phyloP scores from a whole-genome alignment of 2,888 invertebrate species.

The Cantharis rustica region DNA sequence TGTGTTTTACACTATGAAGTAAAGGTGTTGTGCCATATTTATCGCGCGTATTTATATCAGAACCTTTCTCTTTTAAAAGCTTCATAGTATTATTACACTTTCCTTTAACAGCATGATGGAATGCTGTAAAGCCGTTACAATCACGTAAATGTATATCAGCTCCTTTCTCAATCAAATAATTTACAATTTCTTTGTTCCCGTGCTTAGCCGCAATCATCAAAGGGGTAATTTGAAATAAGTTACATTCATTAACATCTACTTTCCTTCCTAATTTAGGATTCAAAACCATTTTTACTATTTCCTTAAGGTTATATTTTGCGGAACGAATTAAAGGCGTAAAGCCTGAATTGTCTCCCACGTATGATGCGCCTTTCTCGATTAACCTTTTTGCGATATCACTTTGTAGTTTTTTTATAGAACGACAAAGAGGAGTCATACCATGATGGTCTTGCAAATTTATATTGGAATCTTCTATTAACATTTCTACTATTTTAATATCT shows the following conservation, averaged over 20 bases:
- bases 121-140: constrained; percentile 9
- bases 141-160: constrained; percentile 11
- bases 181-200: constrained; percentile 15
- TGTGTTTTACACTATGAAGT: constrained; percentile 4
- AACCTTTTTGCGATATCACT: constrained; percentile 2
- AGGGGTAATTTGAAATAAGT: constrained; percentile 3
- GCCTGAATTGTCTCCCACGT: background rate
- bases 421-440: constrained; percentile 22
- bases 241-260: background rate
- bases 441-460: constrained; percentile 12
- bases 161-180: constrained; percentile 4
- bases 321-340: constrained; percentile 12
- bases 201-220: constrained; percentile 12
- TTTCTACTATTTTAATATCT: background rate
- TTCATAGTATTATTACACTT: background rate
- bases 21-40: constrained; percentile 12
- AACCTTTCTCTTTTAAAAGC: constrained; percentile 4
- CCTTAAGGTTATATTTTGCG: constrained; percentile 3
- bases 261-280: background rate
- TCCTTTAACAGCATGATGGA: constrained; percentile 13
- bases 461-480: constrained; percentile 5
- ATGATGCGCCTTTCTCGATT: constrained; percentile 6
- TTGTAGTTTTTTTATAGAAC: constrained; percentile 4
- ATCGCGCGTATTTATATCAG: constrained; percentile 16
- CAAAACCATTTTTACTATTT: constrained; percentile 6